These are phyloP conservation scores for Agapornis canus DNA, from an alignment of 2,797 vertebrate genomes.

Conservation along the genomic window DNA sequence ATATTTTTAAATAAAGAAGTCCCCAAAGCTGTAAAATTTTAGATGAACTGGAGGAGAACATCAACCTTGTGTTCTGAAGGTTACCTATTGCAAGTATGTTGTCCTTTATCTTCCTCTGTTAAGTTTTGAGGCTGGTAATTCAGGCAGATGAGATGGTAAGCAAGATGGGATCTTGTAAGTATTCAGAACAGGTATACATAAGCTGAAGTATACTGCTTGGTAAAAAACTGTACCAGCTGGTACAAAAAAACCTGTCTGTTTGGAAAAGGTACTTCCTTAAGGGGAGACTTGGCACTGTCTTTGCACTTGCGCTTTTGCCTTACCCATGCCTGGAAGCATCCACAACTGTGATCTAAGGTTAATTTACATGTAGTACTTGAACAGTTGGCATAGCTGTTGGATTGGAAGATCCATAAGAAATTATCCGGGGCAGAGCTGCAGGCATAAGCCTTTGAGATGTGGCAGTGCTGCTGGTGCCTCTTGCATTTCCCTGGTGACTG, in stretches of 20 bases:
- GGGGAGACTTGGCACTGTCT: neutral
- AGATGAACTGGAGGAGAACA: neutral
- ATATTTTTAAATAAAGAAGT: neutral
- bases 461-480: neutral
- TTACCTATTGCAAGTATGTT: neutral
- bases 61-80: neutral
- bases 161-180: neutral
- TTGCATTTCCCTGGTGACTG: neutral
- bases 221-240: neutral
- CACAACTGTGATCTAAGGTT: neutral
- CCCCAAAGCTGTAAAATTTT: neutral
- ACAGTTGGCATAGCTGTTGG: neutral
- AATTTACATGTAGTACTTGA: neutral
- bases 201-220: neutral
- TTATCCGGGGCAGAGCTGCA: neutral
- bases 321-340: neutral
- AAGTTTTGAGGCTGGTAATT: neutral
- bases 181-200: neutral
- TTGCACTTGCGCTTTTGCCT: neutral
- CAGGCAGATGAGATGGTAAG: neutral
- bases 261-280: neutral
- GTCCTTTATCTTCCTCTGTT: neutral
- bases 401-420: neutral
- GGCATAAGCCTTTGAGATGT: neutral
- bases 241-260: neutral